These are phyloP conservation scores for Percopsis omiscomaycus DNA, from an alignment of 2,797 vertebrate genomes.

Conservation along the genomic window DNA sequence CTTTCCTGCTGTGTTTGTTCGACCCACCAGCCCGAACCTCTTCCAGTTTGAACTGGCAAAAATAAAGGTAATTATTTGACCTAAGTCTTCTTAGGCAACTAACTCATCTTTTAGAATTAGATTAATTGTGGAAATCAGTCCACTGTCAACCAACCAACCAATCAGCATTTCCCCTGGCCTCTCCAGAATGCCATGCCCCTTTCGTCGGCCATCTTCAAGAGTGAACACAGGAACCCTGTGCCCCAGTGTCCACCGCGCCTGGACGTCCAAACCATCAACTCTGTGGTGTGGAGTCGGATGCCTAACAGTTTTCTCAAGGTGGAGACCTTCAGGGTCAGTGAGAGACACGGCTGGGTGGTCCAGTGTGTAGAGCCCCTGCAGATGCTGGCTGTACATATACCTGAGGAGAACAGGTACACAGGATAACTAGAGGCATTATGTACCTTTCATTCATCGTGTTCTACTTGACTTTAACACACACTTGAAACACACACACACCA, in stretches of 20 bases:
- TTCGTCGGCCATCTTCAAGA: constrained; percentile 96
- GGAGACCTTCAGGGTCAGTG: constrained; percentile 89
- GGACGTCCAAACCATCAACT: constrained; percentile 91
- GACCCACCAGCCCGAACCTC: constrained; percentile 91
- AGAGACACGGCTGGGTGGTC: constrained; percentile 94
- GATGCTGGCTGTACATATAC: constrained; percentile 97
- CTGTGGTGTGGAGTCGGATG: constrained; percentile 98
- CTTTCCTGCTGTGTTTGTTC: constrained; percentile 94
- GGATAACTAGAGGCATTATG: no score
- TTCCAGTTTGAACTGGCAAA: constrained; percentile 96
- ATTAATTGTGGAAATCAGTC: background rate
- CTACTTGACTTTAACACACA: no score
- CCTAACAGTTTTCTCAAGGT: constrained; percentile 93
- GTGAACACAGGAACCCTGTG: constrained; percentile 91
- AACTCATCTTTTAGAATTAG: no score
- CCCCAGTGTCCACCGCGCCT: constrained; percentile 95
- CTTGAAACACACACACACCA: no score
- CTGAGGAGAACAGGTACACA: constrained; percentile 92
- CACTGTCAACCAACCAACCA: no score
- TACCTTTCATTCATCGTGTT: no score
- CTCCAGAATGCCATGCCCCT: constrained; percentile 93
- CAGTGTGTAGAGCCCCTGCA: constrained; percentile 94
- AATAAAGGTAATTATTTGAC: constrained; percentile 82
- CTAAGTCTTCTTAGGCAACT: background rate
- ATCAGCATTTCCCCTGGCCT: constrained; percentile 3